phyloP scores from a whole-genome alignment of 2,888 invertebrate genomes.

The Drosophila quinaria region DNA sequence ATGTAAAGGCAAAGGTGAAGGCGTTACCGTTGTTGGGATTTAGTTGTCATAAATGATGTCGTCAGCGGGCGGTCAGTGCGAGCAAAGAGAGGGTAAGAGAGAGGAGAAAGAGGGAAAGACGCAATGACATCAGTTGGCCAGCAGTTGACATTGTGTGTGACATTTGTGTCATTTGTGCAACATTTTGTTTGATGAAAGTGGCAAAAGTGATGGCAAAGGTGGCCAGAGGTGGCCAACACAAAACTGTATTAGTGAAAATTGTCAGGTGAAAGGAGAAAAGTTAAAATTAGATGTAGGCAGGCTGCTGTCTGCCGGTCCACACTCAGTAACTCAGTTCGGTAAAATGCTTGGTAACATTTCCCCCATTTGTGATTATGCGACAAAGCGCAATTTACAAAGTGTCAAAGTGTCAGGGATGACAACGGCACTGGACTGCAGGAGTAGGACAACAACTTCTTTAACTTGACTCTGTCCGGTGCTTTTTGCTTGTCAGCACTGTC shows the following conservation, averaged over 20 bases:
- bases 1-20: constrained; percentile 46
- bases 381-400: constrained; percentile 80
- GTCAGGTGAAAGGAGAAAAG: constrained; percentile 62
- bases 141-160: constrained; percentile 74
- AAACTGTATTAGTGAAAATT: constrained; percentile 75
- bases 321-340: constrained; percentile 10
- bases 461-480: constrained; percentile 16
- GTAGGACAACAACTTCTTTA: constrained; percentile 42
- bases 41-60: constrained; percentile 78
- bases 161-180: constrained; percentile 73
- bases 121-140: constrained; percentile 70
- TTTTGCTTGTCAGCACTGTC: constrained; percentile 54
- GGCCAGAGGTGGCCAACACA: constrained; percentile 24
- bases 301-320: constrained; percentile 1
- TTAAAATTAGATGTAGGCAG: constrained; percentile 68
- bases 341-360: constrained; percentile 78
- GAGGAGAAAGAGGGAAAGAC: constrained; percentile 2
- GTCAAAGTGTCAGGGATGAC: constrained; percentile 81
- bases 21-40: constrained; percentile 68
- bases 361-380: constrained; percentile 74
- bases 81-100: not conserved
- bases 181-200: constrained; percentile 79
- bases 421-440: constrained; percentile 35
- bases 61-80: constrained; percentile 20
- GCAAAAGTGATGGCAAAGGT: constrained; percentile 46